phyloP scores from a whole-genome alignment of 2,888 invertebrate species.

The Dynastes tityus region DNA sequence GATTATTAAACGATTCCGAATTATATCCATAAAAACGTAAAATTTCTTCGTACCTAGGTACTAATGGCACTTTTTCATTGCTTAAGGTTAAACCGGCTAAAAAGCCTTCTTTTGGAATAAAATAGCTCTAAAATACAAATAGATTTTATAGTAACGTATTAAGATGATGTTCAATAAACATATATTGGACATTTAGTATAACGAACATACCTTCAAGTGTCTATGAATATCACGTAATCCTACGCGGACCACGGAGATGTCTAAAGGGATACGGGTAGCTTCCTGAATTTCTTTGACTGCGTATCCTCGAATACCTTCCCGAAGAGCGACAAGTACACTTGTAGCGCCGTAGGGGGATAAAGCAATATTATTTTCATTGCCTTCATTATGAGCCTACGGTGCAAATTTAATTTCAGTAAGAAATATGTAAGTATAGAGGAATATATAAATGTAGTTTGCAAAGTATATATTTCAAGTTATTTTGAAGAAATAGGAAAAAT shows the following conservation, averaged over 20 bases:
- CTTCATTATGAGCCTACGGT: conserved; percentile 78
- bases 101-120: conserved; percentile 87
- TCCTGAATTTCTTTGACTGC: conserved; percentile 82
- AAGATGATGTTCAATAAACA: background rate
- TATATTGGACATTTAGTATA: background rate
- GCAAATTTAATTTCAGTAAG: background rate
- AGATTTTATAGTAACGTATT: background rate
- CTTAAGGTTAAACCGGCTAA: conserved; percentile 86
- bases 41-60: conserved; percentile 81
- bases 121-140: conserved; percentile 80
- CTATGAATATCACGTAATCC: conserved; percentile 89
- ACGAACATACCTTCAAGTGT: conserved; percentile 78
- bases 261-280: conserved; percentile 81
- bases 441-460: no score
- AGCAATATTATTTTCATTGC: conserved; percentile 86
- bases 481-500: no score
- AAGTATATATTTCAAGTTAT: background rate
- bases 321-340: conserved; percentile 85
- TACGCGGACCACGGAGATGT: conserved; percentile 81
- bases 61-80: conserved; percentile 84
- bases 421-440: no score
- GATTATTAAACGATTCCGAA: conserved; percentile 72
- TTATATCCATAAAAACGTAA: conserved; percentile 88
- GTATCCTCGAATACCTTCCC: conserved; percentile 84
- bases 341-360: conserved; percentile 88